These are phyloP conservation scores for Hypomesus transpacificus DNA, from an alignment of 2,113 vertebrate species.

Conservation along the genomic window DNA sequence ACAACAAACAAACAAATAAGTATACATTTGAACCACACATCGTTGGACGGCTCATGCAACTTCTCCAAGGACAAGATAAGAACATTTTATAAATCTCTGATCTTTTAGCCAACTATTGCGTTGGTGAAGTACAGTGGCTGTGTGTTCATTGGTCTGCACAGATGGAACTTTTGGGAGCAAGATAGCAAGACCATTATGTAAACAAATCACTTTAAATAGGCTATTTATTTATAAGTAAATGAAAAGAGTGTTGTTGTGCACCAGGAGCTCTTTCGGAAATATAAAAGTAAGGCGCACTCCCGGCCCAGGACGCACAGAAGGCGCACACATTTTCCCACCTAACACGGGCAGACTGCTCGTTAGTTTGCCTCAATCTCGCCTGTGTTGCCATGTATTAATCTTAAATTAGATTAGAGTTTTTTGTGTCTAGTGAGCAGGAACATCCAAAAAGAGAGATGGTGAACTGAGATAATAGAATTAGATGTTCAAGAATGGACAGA, in stretches of 20 bases:
- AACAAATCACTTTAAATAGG: not conserved
- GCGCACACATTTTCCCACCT: not conserved
- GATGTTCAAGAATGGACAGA: not conserved
- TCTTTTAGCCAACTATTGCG: no score
- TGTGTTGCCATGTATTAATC: not conserved
- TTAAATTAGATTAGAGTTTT: not conserved
- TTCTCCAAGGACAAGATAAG: no score
- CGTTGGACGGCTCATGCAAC: no score
- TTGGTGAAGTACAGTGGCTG: no score
- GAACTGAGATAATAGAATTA: not conserved
- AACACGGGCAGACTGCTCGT: not conserved
- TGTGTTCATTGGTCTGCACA: no score
- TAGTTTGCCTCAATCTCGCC: not conserved
- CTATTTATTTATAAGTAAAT: not conserved
- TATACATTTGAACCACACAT: no score
- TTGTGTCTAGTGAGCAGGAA: not conserved
- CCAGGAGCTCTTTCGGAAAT: constrained; percentile 14
- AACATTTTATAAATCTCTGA: no score
- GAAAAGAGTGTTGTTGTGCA: not conserved
- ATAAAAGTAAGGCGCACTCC: no score
- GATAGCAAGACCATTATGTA: not conserved
- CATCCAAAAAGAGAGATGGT: constrained; percentile 37
- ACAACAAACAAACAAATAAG: no score
- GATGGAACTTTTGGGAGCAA: not conserved
- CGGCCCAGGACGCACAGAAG: constrained; percentile 34